Conservation (phyloP, 2,113 vertebrate genomes). For the mouse (Mus musculus) region DNA sequence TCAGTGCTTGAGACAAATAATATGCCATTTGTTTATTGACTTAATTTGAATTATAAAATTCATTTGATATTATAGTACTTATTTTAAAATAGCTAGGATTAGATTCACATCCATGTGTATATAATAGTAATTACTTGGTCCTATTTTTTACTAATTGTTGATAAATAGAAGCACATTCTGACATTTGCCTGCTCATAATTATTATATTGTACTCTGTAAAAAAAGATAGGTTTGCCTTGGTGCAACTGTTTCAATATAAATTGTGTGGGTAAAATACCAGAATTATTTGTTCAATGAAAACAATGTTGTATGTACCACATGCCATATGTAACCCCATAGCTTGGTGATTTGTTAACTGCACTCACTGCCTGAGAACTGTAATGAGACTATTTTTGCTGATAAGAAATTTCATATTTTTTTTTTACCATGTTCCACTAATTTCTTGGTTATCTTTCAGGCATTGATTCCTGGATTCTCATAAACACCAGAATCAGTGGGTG, state of each 20-base stretch:
- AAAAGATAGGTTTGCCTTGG: slow-evolving; percentile 45
- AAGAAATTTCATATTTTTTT: slow-evolving; percentile 34
- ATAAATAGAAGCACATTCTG: slow-evolving; percentile 74
- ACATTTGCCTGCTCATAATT: slow-evolving; percentile 64
- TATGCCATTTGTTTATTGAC: slow-evolving; percentile 70
- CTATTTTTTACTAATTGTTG: slow-evolving; percentile 74
- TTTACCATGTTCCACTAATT: neutral
- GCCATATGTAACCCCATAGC: neutral
- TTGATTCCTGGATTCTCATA: neutral
- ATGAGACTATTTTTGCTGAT: slow-evolving; percentile 9
- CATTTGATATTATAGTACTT: slow-evolving; percentile 52
- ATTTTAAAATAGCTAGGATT: slow-evolving; percentile 26
- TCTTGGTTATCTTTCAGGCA: neutral
- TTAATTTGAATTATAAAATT: slow-evolving; percentile 69
- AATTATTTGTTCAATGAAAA: slow-evolving; percentile 10
- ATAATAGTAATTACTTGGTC: slow-evolving; percentile 69
- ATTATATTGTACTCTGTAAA: slow-evolving; percentile 58
- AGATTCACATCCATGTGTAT: slow-evolving; percentile 66
- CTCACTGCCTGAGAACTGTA: neutral
- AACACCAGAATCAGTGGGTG: neutral
- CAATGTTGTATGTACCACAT: neutral
- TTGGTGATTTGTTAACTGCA: slow-evolving; percentile 49
- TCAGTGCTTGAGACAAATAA: slow-evolving; percentile 71
- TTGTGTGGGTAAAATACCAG: neutral
- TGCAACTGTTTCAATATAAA: neutral